Evolutionary conservation across 2,113 vertebrate genomes (phyloP).

Genomic region (Antechinus flavipes): DNA sequence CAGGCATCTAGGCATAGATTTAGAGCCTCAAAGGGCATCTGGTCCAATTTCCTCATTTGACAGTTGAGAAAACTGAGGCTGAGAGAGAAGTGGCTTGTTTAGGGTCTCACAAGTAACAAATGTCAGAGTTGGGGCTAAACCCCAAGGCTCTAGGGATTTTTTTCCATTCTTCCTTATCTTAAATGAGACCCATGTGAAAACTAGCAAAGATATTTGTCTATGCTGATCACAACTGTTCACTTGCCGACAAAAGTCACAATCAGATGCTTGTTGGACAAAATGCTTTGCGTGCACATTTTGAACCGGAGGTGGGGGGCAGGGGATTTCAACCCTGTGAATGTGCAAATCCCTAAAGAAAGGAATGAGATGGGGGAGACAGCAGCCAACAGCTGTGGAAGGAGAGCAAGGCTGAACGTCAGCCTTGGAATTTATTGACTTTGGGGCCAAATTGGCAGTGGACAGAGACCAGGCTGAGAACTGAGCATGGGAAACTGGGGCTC

Average conservation of each 20-base stretch:
- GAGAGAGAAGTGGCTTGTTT: background rate
- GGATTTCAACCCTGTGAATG: constrained; percentile 9
- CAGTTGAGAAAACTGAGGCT: constrained; percentile 23
- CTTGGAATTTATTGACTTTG: constrained; percentile 62
- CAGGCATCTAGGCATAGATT: background rate
- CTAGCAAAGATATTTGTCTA: background rate
- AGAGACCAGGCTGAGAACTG: constrained; percentile 20
- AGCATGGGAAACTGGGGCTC: constrained; percentile 29
- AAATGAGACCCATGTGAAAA: constrained; percentile 24
- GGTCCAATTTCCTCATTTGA: background rate
- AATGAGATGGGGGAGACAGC: constrained; percentile 17
- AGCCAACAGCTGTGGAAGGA: constrained; percentile 53
- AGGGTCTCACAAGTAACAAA: constrained; percentile 7
- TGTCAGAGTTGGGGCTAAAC: background rate
- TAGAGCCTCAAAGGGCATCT: background rate
- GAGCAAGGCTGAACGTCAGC: constrained; percentile 43
- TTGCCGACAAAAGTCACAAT: background rate
- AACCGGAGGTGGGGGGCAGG: background rate
- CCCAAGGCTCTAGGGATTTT: background rate
- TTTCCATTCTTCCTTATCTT: background rate
- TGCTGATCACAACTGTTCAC: constrained; percentile 25
- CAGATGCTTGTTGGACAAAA: background rate
- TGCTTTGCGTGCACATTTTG: background rate
- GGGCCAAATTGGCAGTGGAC: constrained; percentile 47
- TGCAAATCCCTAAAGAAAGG: constrained; percentile 50